phyloP scores from a whole-genome alignment of 2,113 vertebrate genomes.

The Mungos mungo region DNA sequence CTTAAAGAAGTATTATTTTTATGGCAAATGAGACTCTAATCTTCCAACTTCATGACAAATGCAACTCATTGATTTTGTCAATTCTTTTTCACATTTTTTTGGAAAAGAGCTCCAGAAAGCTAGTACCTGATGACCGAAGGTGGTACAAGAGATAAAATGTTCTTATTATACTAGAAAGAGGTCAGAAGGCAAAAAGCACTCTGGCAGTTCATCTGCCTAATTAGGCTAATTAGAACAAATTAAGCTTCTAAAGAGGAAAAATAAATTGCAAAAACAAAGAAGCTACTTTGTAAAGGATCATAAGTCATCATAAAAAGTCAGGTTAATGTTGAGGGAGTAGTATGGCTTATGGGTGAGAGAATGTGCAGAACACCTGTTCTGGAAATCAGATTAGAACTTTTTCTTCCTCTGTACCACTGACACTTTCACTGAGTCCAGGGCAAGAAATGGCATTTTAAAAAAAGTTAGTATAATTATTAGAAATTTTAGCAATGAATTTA shows the following conservation, averaged over 20 bases:
- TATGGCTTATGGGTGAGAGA: not conserved
- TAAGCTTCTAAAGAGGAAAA: conserved; percentile 14
- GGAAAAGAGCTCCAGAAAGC: not conserved
- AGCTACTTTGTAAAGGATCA: not conserved
- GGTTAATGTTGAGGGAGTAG: not conserved
- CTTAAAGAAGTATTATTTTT: not conserved
- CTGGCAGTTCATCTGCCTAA: not conserved
- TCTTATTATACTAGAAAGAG: not conserved
- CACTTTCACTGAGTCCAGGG: not conserved
- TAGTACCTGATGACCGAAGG: not conserved
- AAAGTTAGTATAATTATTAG: not conserved
- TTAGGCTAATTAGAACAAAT: not conserved
- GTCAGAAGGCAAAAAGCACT: not conserved
- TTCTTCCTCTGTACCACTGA: not conserved
- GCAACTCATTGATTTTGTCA: not conserved
- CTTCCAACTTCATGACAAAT: not conserved
- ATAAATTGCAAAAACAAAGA: not conserved
- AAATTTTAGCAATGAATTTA: not conserved
- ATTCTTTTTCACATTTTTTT: not conserved
- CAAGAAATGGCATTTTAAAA: not conserved
- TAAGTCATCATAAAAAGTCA: not conserved
- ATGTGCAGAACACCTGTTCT: not conserved
- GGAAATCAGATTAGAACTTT: not conserved
- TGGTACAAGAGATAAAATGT: not conserved
- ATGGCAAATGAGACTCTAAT: not conserved